Base-by-base conservation (phyloP, 2,797 vertebrate genomes). In the Sebastes diploproa region DNA sequence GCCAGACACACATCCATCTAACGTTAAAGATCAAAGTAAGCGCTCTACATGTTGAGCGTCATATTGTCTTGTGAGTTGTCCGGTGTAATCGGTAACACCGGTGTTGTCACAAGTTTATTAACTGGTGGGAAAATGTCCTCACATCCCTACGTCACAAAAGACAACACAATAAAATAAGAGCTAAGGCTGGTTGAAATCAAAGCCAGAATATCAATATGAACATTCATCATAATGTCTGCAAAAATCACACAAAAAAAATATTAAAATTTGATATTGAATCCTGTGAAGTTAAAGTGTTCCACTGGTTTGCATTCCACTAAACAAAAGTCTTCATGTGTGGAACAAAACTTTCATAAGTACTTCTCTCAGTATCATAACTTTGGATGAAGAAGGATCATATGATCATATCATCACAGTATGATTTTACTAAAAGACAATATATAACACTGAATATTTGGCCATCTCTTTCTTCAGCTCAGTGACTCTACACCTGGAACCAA, bases 401-500 rank as follows among this genome's bases (percentile, higher is more conserved):
- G 3, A 60, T 55, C 18, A 30, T 13, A 22, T 34, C 5, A 38
- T 32, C 23, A 7, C 29, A 42, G 6, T 29, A 20, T 4, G 9
- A 13, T 32, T 34, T 54, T 0, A 0, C n/a, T 5, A 6, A 65
- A 3, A 63, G 16, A 18, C 29, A 38, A 4, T 4, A 6, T 14
- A 50, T 8, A 2, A 23, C 3, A 25, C 14, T 8, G 34, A 25
- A 72, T 4, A 32, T 46, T 5, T 2, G 6, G 1, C 12, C 46
- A 4, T 13, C 64, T 42, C 42, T 36, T 23, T 22, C 27, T 25
- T 27, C 59, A 30, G 22, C 27, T 38, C 11, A 18, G 25, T 22
- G 50, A 58, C 20, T 34, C 64, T 60, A 59, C 61, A 74, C 71
- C 54, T 70, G 71, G 50, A 72, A 38, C 22, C 52, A 70, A 46